A percentile compares a stretch with the other conserved stretches of the same genome.
Conservation (phyloP, 2,888 invertebrate species). For the Apantesis nais region DNA sequence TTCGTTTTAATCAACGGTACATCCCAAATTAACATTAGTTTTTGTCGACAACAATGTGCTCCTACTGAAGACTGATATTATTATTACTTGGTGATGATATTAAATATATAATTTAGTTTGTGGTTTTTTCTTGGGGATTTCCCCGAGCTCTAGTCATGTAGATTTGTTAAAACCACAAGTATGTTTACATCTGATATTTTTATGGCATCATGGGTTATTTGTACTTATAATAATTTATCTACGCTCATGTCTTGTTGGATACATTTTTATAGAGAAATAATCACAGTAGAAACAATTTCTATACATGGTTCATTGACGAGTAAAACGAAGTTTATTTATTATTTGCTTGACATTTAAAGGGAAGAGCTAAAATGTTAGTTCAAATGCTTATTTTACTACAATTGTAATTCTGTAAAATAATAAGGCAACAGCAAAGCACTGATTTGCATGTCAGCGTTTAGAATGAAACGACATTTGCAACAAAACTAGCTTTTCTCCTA, state of each 20-base stretch:
- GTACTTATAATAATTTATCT: neutral
- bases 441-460: neutral
- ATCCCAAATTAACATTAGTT: constrained; percentile 10
- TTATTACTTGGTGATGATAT: neutral
- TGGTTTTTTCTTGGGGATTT: neutral
- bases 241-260: neutral
- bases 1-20: constrained; percentile 16
- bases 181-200: neutral
- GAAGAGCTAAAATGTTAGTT: too few species aligned
- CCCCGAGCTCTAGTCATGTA: neutral
- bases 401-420: too few species aligned
- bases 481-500: neutral
- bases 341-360: too few species aligned
- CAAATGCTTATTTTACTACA: too few species aligned
- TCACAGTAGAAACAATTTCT: neutral
- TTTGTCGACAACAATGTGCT: neutral
- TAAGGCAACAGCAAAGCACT: neutral
- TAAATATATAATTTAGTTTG: neutral
- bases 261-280: neutral
- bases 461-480: neutral
- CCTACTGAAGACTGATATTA: neutral
- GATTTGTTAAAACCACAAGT: neutral
- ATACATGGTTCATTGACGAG: neutral
- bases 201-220: neutral
- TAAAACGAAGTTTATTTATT: neutral